phyloP scores from a whole-genome alignment of 2,888 invertebrate species.

The Stramonita haemastoma region DNA sequence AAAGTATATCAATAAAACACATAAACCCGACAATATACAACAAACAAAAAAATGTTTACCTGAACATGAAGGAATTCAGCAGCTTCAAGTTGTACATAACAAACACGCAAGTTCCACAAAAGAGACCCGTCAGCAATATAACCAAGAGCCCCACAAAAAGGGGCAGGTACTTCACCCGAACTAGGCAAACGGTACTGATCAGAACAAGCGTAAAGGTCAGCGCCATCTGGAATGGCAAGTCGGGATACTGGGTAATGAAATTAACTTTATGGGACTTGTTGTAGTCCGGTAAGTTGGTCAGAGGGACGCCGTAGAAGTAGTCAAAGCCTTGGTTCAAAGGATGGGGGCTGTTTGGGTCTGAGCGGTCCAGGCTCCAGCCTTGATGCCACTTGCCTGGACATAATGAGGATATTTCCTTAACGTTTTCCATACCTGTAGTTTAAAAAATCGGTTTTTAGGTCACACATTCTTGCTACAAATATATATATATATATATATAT shows the following conservation, averaged over 20 bases:
- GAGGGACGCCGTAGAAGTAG: slow-evolving; percentile 77
- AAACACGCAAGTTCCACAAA: not conserved
- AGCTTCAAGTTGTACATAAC: not conserved
- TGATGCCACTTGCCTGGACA: slow-evolving; percentile 80
- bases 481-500: no score
- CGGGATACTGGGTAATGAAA: slow-evolving; percentile 43
- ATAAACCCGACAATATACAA: not conserved
- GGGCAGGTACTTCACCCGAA: not conserved
- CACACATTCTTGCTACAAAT: no score
- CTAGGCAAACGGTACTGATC: not conserved
- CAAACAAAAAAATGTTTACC: not conserved
- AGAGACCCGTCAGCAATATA: not conserved
- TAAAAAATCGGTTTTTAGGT: no score
- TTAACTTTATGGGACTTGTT: slow-evolving; percentile 47
- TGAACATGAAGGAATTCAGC: slow-evolving; percentile 30
- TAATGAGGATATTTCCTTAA: not conserved
- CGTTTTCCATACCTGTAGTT: no score
- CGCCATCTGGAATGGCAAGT: not conserved
- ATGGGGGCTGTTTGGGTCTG: slow-evolving; percentile 72
- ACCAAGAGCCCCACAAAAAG: not conserved
- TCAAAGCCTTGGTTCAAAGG: slow-evolving; percentile 78
- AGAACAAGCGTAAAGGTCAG: not conserved
- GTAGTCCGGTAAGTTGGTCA: slow-evolving; percentile 74
- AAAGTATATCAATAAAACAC: not conserved
- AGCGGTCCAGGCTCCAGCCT: slow-evolving; percentile 72